Base-by-base conservation (phyloP, 2,113 vertebrate genomes). In the Macaca nemestrina region DNA sequence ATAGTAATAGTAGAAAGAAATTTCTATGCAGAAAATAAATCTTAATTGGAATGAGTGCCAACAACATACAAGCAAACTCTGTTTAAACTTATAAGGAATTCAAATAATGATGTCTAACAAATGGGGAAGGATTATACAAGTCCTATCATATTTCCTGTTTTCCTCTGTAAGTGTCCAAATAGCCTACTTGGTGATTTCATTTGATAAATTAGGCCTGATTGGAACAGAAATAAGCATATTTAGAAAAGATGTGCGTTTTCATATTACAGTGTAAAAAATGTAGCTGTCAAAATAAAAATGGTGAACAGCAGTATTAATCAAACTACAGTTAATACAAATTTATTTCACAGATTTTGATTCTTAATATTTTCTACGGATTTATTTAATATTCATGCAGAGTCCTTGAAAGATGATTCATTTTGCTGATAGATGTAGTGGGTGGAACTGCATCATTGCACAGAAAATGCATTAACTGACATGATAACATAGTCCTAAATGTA, bases 381-480 rank as follows among this genome's bases (percentile, higher is more conserved):
- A 95, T 92, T 97, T 96, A 82, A 82, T 79, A 98, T 96, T 97
- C 76, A 75, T 76, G 22, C 22, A 80, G n/a, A 92, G 81, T n/a
- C 12, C 55, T 95, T 93, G 90, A 94, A 90, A 90, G 97, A 23
- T 75, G 85, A 45, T 96, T 98, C 55, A 88, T 87, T 96, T 80
- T 96, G 20, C 14, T 97, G 61, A 93, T 88, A 90, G 79, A 94
- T 48, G n/a, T 55, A 75, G 57, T 17, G 32, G 68, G 45, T 84
- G 2, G 73, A 90, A 48, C 9, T 81, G 95, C 40, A 84, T 73
- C 70, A 55, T 0, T 97, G 27, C 80, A 96, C 68, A 89, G 35
- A 93, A 98, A 96, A 92, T 83, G 0, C 75, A 96, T 97, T 97
- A 97, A 90, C 89, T 96, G n/a, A 61, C 93, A 80, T 70, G 61